Evolutionary conservation across 2,113 vertebrate species (phyloP), one percentile per base, ranked within the genome.

Genomic region (Hippocampus abdominalis): DNA sequence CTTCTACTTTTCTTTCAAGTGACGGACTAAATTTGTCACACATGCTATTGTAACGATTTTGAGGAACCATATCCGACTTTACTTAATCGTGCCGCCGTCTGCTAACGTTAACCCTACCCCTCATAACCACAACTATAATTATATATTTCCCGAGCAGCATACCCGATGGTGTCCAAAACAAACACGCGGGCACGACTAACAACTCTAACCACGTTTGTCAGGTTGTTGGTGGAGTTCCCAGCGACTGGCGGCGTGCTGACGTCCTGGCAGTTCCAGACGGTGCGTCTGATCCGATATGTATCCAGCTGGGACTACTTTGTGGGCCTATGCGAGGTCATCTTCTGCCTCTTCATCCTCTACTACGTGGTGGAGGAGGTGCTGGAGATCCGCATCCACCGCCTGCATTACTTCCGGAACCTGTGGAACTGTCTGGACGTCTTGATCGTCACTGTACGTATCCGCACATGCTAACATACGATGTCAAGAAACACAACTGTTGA

Each of bases 341-440:
- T 98, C 89, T 97, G 96, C 79, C 84, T 99, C 16, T 99, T 98
- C 85, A 88, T 96, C 82, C 85, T 98, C 18, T 99, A 98, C 90
- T 99, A 99, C 3, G 69, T 94, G 64, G 94, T 99, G 89, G 96
- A 99, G 89, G 97, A 99, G 78, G 89, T 91, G 70, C 69, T 99
- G 84, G 97, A 98, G 91, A 98, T 99, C 75, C 94, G 86, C 66
- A 93, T 98, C 80, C 96, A 98, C 73, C 93, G 91, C 1, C 87
- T 98, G 48, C 92, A 81, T 74, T 99, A 99, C 87, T 98, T 99
- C 91, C 93, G 90, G 81, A 98, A 90, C 84, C 89, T 95, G 84
- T 99, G 97, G 96, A 99, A 99, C 87, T 98, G 96, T 77, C 92
- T 98, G 70, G 97, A 99, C 76, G 88, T 98, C 75, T 88, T 96